phyloP scores from a whole-genome alignment of 1,140 invertebrate genomes.

The Colletes gigas region DNA sequence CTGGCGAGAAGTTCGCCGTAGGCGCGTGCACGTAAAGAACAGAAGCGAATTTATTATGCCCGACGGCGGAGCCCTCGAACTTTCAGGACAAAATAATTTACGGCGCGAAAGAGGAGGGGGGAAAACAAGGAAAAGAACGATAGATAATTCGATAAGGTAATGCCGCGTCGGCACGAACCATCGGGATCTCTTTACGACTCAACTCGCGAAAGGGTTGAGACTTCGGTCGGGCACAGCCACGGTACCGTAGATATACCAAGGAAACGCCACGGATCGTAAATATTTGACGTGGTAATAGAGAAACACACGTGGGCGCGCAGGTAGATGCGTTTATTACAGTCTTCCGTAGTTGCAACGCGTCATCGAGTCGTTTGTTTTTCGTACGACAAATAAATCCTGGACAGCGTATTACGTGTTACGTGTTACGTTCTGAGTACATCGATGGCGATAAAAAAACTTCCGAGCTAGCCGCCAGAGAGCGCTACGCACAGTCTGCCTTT shows the following conservation, averaged over 20 bases:
- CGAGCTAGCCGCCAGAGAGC: too few relatives aligned
- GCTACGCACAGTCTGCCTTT: too few relatives aligned
- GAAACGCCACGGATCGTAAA: conserved; percentile 42
- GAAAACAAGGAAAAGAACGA: conserved; percentile 19
- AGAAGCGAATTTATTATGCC: conserved; percentile 34
- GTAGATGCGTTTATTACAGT: conserved; percentile 12
- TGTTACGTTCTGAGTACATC: too few relatives aligned
- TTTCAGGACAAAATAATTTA: conserved; percentile 43
- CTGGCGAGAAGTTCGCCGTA: not conserved
- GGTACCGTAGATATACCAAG: not conserved
- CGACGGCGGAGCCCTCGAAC: conserved; percentile 1
- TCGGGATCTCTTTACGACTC: conserved; percentile 37
- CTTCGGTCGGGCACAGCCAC: not conserved
- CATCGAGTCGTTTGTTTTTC: conserved; percentile 45
- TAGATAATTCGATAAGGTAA: conserved; percentile 60
- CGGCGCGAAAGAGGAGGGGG: not conserved
- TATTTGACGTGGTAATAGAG: conserved; percentile 35
- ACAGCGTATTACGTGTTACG: not conserved
- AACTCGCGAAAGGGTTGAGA: not conserved
- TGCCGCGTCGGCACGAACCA: not conserved
- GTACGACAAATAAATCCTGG: not conserved
- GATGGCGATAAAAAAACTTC: too few relatives aligned
- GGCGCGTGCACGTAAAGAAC: not conserved
- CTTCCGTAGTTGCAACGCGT: conserved; percentile 13
- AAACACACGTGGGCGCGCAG: conserved; percentile 9